A percentile compares a stretch with the other conserved stretches of the same genome.
Evolutionary conservation across 2,113 vertebrate species (phyloP).

Genomic region (Pluvianellus socialis): DNA sequence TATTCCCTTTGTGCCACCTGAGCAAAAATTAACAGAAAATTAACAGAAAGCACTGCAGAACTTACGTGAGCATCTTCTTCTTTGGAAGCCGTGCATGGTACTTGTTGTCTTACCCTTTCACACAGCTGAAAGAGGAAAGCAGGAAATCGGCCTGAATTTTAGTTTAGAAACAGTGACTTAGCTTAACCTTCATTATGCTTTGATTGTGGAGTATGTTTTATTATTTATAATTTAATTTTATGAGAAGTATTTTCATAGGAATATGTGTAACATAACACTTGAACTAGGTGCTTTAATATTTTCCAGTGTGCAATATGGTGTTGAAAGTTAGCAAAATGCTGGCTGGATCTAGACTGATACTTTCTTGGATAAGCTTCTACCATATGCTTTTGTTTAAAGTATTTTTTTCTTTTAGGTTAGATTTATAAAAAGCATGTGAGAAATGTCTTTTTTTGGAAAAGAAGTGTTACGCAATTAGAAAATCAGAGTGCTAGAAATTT

Average conservation of each 20-base stretch:
- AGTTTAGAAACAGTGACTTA: constrained; percentile 36
- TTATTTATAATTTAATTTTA: constrained; percentile 64
- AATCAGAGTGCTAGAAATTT: constrained; percentile 42
- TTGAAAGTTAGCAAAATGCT: constrained; percentile 69
- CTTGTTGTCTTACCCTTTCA: neutral
- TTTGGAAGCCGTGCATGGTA: neutral
- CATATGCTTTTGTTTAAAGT: constrained; percentile 74
- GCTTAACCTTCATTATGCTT: constrained; percentile 45
- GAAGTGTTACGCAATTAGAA: constrained; percentile 58
- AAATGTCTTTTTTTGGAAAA: constrained; percentile 48
- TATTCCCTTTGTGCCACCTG: neutral
- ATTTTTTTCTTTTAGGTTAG: constrained; percentile 51
- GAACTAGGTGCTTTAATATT: constrained; percentile 65
- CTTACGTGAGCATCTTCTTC: neutral
- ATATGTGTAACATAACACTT: constrained; percentile 49
- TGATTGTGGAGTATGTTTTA: constrained; percentile 42
- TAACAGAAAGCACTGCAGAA: neutral
- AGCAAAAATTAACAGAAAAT: neutral
- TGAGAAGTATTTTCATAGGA: constrained; percentile 46
- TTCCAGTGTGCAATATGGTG: constrained; percentile 64
- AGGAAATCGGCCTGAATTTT: constrained; percentile 7
- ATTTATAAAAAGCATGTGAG: constrained; percentile 66
- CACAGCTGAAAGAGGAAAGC: constrained; percentile 1
- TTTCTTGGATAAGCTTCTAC: constrained; percentile 68
- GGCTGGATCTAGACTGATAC: constrained; percentile 55